phyloP scores from a whole-genome alignment of 2,113 vertebrate genomes.

The Eleginops maclovinus region DNA sequence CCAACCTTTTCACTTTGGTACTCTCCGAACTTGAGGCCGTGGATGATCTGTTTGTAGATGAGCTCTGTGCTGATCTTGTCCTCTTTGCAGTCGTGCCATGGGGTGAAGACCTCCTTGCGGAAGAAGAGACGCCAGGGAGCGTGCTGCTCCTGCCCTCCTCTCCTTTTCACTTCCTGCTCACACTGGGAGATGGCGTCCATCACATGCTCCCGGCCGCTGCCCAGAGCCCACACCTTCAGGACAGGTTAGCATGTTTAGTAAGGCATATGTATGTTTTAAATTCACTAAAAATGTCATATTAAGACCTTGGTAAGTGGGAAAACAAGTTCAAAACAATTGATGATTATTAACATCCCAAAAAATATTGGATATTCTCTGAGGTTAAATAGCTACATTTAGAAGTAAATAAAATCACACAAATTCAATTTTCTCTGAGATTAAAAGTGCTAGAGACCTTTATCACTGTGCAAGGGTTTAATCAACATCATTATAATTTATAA shows the following conservation, averaged over 20 bases:
- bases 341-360: too few relatives aligned
- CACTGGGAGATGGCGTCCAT: slow-evolving; percentile 96
- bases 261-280: not conserved
- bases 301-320: too few relatives aligned
- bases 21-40: slow-evolving; percentile 90
- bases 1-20: slow-evolving; percentile 90
- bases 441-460: too few relatives aligned
- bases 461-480: not conserved
- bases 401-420: too few relatives aligned
- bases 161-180: slow-evolving; percentile 90
- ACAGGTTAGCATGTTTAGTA: not conserved
- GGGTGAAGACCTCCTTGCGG: slow-evolving; percentile 95
- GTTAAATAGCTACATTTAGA: too few relatives aligned
- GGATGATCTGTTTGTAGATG: slow-evolving; percentile 93
- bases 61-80: slow-evolving; percentile 92
- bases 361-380: too few relatives aligned
- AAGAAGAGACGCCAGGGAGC: slow-evolving; percentile 94
- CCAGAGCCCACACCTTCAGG: slow-evolving; percentile 92
- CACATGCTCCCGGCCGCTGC: slow-evolving; percentile 89
- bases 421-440: too few relatives aligned
- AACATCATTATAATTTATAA: too few relatives aligned
- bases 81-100: slow-evolving; percentile 91
- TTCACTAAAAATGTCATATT: not conserved
- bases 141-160: slow-evolving; percentile 88
- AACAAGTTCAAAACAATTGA: too few relatives aligned